A percentile compares a stretch with the other conserved stretches of the same genome.
Evolutionary conservation across 1,140 invertebrate genomes (phyloP).

Genomic region (Thaumetopoea pityocampa): DNA sequence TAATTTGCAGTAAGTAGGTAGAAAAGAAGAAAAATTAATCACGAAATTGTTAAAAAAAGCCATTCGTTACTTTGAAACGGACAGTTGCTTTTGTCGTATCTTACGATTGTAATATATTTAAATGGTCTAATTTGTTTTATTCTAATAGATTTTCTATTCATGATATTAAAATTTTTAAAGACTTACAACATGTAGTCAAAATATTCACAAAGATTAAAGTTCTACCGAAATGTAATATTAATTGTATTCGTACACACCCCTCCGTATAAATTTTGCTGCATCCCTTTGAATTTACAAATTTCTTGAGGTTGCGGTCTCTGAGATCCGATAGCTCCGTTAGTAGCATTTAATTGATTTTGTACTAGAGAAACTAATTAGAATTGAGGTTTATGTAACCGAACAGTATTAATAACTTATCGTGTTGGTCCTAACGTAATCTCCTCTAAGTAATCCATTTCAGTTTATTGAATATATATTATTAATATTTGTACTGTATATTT

Average conservation of each 20-base stretch:
- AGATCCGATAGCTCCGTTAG: slow-evolving; percentile 41
- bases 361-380: slow-evolving; percentile 69
- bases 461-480: slow-evolving; percentile 41
- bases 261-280: slow-evolving; percentile 30
- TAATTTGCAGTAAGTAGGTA: too few species aligned
- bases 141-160: too few species aligned
- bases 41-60: too few species aligned
- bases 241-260: slow-evolving; percentile 12
- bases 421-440: slow-evolving; percentile 43
- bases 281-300: slow-evolving; percentile 52
- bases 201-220: slow-evolving; percentile 6
- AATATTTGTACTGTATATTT: slow-evolving; percentile 18
- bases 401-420: slow-evolving; percentile 62
- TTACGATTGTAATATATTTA: too few species aligned
- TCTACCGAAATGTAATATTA: slow-evolving; percentile 20
- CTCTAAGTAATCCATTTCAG: slow-evolving; percentile 33
- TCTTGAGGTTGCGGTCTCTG: slow-evolving; percentile 51
- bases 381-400: slow-evolving; percentile 66
- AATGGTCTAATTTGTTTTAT: too few species aligned
- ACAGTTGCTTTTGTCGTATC: too few species aligned
- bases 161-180: too few species aligned
- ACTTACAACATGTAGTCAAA: too few species aligned
- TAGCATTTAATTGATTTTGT: slow-evolving; percentile 70
- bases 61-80: too few species aligned
- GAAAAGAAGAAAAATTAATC: too few species aligned